These are phyloP conservation scores for Drosophila rhopaloa DNA, from an alignment of 1,140 invertebrate genomes.

Conservation along the genomic window DNA sequence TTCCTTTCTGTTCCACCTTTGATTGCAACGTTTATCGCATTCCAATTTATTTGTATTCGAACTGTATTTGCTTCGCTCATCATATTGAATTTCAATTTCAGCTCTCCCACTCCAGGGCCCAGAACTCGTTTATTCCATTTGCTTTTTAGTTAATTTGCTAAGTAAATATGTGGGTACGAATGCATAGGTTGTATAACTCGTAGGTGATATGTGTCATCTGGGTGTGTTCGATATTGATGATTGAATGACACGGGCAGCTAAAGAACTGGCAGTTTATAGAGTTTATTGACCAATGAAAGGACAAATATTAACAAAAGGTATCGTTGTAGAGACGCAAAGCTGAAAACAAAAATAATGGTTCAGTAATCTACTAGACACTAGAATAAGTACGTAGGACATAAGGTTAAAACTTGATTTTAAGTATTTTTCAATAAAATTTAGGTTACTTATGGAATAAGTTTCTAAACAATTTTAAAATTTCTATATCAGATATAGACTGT, in stretches of 20 bases:
- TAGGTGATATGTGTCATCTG: conserved; percentile 52
- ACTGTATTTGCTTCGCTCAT: conserved; percentile 64
- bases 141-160: conserved; percentile 82
- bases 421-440: no score
- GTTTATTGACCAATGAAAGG: conserved; percentile 5
- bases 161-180: conserved; percentile 64
- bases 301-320: no score
- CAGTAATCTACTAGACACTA: no score
- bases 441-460: no score
- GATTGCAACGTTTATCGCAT: conserved; percentile 77
- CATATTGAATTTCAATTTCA: conserved; percentile 82
- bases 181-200: conserved; percentile 51
- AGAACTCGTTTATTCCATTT: conserved; percentile 39
- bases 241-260: conserved; percentile 22
- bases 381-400: no score
- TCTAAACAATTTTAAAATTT: no score
- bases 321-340: no score
- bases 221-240: conserved; percentile 62
- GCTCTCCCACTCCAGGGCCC: conserved; percentile 42
- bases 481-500: no score
- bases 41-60: conserved; percentile 78
- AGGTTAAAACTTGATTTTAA: no score
- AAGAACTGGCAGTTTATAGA: conserved; percentile 2
- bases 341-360: no score
- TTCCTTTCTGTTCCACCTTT: conserved; percentile 49